Evolutionary conservation across 2,888 invertebrate species (phyloP).

Genomic region (Hymenopus coronatus): DNA sequence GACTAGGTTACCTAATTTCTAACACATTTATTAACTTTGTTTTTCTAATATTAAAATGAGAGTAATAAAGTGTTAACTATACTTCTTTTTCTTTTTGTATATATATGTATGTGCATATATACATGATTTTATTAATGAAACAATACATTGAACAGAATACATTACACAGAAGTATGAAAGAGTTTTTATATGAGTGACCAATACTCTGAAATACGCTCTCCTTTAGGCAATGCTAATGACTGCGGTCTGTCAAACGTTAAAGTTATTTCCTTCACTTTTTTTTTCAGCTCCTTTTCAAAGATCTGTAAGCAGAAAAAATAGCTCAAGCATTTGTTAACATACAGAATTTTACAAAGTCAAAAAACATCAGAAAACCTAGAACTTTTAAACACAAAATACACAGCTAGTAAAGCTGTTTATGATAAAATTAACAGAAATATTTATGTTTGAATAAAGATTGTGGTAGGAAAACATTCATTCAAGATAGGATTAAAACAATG

Average conservation of each 20-base stretch:
- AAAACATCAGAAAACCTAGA: no score
- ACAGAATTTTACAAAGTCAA: no score
- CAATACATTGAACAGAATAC: neutral
- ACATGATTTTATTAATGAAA: neutral
- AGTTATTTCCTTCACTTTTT: constrained; percentile 70
- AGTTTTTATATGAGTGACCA: constrained; percentile 49
- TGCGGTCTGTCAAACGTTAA: constrained; percentile 72
- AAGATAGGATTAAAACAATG: no score
- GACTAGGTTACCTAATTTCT: no score
- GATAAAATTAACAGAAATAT: no score
- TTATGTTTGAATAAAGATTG: no score
- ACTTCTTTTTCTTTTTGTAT: neutral
- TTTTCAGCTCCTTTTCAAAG: constrained; percentile 74
- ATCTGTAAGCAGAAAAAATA: constrained; percentile 52
- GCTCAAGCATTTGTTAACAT: neutral
- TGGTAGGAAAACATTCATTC: no score
- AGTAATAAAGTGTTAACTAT: neutral
- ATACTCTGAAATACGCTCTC: constrained; percentile 65
- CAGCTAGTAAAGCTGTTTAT: no score
- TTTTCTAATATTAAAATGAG: no score
- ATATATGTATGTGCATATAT: neutral
- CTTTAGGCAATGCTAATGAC: constrained; percentile 57
- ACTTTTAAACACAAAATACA: no score
- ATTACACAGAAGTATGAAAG: neutral
- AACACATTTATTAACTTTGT: no score